Base-by-base conservation (phyloP, 2,113 vertebrate species). In the Colinus virginianus region DNA sequence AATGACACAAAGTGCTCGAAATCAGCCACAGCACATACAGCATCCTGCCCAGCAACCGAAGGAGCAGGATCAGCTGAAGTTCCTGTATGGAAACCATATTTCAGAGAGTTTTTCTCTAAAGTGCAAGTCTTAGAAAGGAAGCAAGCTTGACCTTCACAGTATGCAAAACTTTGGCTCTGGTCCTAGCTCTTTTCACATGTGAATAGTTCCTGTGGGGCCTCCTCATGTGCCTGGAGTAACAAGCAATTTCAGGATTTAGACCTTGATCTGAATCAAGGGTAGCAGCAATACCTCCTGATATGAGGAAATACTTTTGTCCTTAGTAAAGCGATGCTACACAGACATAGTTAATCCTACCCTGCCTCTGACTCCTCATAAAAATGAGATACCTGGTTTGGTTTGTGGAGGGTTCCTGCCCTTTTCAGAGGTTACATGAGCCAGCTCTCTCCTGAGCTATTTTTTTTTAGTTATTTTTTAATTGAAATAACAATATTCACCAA, bases 121-220 rank as follows among this genome's bases (percentile, higher is more conserved):
- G 68, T 26, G 59, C 16, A 23, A 83, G 88, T 63, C 90, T 78
- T 34, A 69, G 55, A 84, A 51, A 85, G 64, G 25, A 78, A 88
- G 34, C 36, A 26, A 78, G 87, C 51, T 78, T 92, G 91, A 95
- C 94, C 94, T 96, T 92, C 91, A 92, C 91, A 91, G 78, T 56
- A 51, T 58, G 78, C 89, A 92, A 59, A 94, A 87, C 82, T 86
- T 95, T 95, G 94, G 95, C 90, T 92, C 84, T 43, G 78, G 61
- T 93, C 94, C 95, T 95, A 67, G 95, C 93, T 92, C 91, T 94
- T 94, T 96, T 96, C 93, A 96, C 71, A 80, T 94, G 87, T 94
- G 95, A 93, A 92, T 91, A 90, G 91, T 61, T 94, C 95, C 91
- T 92, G 89, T 75, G 93, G 61, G 94, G 87, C 88, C 95, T 96